Evolutionary conservation across 2,797 vertebrate genomes (phyloP).

Genomic region (Intellagama lesueurii): DNA sequence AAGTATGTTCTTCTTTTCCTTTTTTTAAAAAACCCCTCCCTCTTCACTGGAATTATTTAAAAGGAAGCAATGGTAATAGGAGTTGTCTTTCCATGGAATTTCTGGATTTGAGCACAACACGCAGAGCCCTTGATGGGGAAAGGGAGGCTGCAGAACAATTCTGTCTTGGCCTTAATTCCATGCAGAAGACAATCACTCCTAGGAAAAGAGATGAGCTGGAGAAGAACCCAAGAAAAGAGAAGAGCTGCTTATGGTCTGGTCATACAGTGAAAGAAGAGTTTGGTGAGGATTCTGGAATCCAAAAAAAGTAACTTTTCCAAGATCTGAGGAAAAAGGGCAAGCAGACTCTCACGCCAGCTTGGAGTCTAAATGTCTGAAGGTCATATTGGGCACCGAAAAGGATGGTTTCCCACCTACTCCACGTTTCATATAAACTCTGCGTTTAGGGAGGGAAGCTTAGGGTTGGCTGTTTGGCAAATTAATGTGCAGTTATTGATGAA

Average conservation of each 20-base stretch:
- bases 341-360: not conserved
- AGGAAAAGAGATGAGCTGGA: too few relatives aligned
- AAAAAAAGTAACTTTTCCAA: too few relatives aligned
- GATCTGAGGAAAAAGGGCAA: not conserved
- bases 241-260: too few relatives aligned
- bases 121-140: not conserved
- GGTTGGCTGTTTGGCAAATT: not conserved
- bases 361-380: not conserved
- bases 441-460: not conserved
- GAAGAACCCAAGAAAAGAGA: too few relatives aligned
- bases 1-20: slow-evolving; percentile 75
- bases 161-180: not conserved
- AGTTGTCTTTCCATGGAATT: not conserved
- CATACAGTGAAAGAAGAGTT: too few relatives aligned
- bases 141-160: not conserved
- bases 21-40: not conserved
- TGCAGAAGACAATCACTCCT: not conserved
- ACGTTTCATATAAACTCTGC: not conserved
- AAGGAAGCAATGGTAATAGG: not conserved
- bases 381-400: not conserved
- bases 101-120: not conserved
- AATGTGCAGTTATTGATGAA: not conserved
- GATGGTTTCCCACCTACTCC: not conserved
- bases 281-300: too few relatives aligned
- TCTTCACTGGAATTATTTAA: not conserved